Percentiles rank a stretch among this genome's conserved stretches.
Evolutionary conservation across 2,888 invertebrate species (phyloP).

Genomic region (Tetragonula carbonaria): DNA sequence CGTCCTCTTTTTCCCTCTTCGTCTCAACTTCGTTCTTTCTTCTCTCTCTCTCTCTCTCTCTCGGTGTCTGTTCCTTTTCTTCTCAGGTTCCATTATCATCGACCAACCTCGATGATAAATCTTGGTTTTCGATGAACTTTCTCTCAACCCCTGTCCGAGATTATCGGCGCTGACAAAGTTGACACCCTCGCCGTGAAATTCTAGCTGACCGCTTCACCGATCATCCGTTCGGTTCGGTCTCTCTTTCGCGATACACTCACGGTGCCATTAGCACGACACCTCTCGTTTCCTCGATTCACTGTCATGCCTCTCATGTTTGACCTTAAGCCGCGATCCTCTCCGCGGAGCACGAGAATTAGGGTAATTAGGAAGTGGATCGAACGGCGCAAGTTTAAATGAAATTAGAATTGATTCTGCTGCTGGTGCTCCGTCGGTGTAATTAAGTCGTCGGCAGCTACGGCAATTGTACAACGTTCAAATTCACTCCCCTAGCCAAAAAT

Average conservation of each 20-base stretch:
- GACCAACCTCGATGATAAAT: constrained; percentile 5
- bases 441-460: neutral
- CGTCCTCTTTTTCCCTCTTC: constrained; percentile 45
- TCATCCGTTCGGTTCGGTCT: neutral
- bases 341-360: neutral
- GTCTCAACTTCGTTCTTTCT: constrained; percentile 25
- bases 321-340: neutral
- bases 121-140: constrained; percentile 43
- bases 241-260: neutral
- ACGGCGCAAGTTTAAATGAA: neutral
- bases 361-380: constrained; percentile 3
- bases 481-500: too few relatives aligned
- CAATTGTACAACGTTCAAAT: neutral
- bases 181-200: constrained; percentile 29
- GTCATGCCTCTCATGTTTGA: neutral
- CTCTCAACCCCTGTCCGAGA: neutral
- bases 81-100: constrained; percentile 53
- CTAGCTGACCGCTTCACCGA: constrained; percentile 23
- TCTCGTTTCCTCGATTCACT: constrained; percentile 10
- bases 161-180: constrained; percentile 12
- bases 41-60: neutral
- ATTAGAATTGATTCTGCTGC: constrained; percentile 8
- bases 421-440: constrained; percentile 2
- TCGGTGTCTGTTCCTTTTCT: neutral
- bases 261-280: constrained; percentile 26